Conservation (phyloP, 2,113 vertebrate species). For the Atlantisia rogersi region DNA sequence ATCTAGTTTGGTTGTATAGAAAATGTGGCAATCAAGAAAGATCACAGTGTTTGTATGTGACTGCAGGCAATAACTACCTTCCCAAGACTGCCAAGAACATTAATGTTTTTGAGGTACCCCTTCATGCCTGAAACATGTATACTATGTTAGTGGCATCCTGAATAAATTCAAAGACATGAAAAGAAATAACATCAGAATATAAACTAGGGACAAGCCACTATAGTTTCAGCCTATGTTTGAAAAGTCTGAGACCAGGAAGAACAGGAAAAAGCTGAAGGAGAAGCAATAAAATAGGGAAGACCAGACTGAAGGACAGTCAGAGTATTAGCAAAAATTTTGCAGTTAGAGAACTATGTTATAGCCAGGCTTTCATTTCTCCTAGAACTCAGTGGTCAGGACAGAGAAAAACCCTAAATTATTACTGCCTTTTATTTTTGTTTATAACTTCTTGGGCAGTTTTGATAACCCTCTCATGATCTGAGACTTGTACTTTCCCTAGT, state of each 20-base stretch:
- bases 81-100: background rate
- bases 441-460: background rate
- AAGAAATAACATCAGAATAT: background rate
- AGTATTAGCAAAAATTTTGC: background rate
- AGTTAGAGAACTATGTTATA: background rate
- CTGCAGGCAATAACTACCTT: background rate
- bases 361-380: background rate
- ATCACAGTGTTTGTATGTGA: background rate
- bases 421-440: background rate
- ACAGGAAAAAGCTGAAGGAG: background rate
- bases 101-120: background rate
- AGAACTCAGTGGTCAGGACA: background rate
- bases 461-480: background rate
- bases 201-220: background rate
- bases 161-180: background rate
- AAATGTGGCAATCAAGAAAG: background rate
- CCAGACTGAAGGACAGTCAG: background rate
- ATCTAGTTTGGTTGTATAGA: background rate
- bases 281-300: background rate
- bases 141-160: background rate
- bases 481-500: background rate
- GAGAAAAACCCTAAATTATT: background rate
- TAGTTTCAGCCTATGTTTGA: background rate
- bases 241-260: background rate
- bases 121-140: background rate